Evolutionary conservation across 2,113 vertebrate species (phyloP), one percentile per base, ranked within the genome.

Genomic region (Lonchura striata): DNA sequence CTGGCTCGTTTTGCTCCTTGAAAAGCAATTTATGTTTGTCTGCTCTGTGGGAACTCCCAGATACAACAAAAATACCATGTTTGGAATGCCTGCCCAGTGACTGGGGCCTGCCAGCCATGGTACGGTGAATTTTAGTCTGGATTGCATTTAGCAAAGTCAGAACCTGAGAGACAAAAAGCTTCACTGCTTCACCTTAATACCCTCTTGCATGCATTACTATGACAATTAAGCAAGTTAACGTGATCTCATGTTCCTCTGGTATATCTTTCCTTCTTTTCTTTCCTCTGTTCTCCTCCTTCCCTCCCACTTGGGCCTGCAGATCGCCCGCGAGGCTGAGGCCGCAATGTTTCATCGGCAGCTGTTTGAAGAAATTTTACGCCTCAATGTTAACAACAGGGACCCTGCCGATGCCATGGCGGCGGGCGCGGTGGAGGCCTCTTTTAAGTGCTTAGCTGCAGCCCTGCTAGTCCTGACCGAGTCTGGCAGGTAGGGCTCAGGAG

Each of bases 401-500:
- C 98, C 98, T 61, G 98, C 98, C 37, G 99, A 99, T 95, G 99
- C 99, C 95, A 99, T 99, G 98, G 99, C 99, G 90, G 98, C 98
- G 41, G 99, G 99, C 22, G 99, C 99, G 21, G 99, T 99, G 94
- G 98, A 99, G 97, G 99, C 99, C 82, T 99, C 99, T 96, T 99
- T 99, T 99, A 99, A 99, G 97, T 99, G 99, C 97, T 98, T 99
- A 97, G 98, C 99, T 74, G 96, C 98, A 92, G 99, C 98, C 86
- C 97, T 99, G 97, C 97, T 99, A 99, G 99, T 99, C 98, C 98
- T 99, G 98, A 99, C 99, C 33, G 99, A 99, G 95, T 99, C 99
- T 22, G 99, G 99, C 98, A 99, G 99, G 99, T 99, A 99, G 98
- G 99, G 98, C 96, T 98, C 97, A 70, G 97, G 78, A 96, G 82